Evolutionary conservation across 1,140 invertebrate genomes (phyloP).

Genomic region (Phenacoccus solenopsis): DNA sequence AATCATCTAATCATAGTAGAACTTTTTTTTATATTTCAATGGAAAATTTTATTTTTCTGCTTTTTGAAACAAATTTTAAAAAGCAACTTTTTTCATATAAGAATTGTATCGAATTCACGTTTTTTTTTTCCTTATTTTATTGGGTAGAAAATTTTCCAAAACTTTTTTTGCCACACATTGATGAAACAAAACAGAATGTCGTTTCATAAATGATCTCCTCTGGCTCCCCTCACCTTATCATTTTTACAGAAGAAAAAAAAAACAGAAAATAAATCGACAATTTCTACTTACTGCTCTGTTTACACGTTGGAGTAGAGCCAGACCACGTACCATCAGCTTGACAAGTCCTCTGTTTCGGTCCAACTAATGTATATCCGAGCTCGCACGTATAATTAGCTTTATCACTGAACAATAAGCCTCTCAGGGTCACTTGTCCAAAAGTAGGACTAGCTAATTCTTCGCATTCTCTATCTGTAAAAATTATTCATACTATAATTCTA

Average conservation of each 20-base stretch:
- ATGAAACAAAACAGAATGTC: not conserved
- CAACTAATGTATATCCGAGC: conserved; percentile 73
- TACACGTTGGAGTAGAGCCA: conserved; percentile 71
- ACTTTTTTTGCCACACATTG: not conserved
- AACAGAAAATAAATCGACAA: conserved; percentile 5
- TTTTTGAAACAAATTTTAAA: too few species aligned
- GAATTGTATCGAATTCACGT: too few species aligned
- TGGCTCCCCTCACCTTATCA: not conserved
- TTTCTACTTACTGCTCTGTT: conserved; percentile 58
- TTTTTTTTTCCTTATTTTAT: too few species aligned
- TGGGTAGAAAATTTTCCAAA: too few species aligned
- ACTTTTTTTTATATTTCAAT: too few species aligned
- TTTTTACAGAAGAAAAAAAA: too few species aligned
- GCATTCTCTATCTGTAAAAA: conserved; percentile 62
- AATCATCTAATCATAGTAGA: too few species aligned
- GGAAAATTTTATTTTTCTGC: too few species aligned
- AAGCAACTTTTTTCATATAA: too few species aligned
- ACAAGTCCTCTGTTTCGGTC: conserved; percentile 68
- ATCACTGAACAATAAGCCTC: conserved; percentile 63
- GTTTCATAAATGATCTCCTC: not conserved
- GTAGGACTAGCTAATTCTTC: conserved; percentile 56
- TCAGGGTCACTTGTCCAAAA: conserved; percentile 54
- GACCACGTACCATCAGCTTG: conserved; percentile 88
- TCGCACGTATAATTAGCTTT: conserved; percentile 74
- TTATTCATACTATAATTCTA: not conserved